Conservation (phyloP, 2,797 vertebrate species). For the Microhierax caerulescens region DNA sequence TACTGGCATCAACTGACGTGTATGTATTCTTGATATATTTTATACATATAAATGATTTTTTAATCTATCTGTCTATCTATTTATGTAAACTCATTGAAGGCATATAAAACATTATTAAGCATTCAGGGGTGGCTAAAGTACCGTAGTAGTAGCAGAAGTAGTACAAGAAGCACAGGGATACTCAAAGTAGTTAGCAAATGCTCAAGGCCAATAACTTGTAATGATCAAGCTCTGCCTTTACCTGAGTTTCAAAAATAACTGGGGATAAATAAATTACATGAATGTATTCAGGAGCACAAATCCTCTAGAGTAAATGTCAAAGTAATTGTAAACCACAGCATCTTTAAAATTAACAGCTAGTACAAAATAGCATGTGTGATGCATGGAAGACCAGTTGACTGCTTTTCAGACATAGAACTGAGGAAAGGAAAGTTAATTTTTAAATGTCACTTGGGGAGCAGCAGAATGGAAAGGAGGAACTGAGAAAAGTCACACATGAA, state of each 20-base stretch:
- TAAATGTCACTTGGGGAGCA: background rate
- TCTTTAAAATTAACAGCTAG: slow-evolving; percentile 15
- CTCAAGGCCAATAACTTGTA: background rate
- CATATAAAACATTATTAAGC: background rate
- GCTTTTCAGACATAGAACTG: background rate
- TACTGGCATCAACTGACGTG: background rate
- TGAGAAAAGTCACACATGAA: background rate
- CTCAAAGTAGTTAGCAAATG: slow-evolving; percentile 24
- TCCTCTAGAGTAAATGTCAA: slow-evolving; percentile 16
- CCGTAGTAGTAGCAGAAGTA: background rate
- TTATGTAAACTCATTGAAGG: background rate
- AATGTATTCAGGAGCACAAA: slow-evolving; percentile 64
- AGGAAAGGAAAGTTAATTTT: background rate
- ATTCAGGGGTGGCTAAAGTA: slow-evolving; percentile 2
- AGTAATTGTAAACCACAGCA: slow-evolving; percentile 1
- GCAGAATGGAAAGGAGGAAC: background rate
- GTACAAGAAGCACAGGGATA: background rate
- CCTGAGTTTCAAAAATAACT: background rate
- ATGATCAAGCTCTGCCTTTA: slow-evolving; percentile 10
- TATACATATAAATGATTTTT: background rate
- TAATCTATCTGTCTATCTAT: background rate
- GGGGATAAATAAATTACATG: slow-evolving; percentile 39
- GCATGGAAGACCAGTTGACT: background rate
- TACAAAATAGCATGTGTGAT: background rate
- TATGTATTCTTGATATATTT: background rate